Base-by-base conservation (phyloP, 2,888 invertebrate genomes). In the Andrena bucephala region DNA sequence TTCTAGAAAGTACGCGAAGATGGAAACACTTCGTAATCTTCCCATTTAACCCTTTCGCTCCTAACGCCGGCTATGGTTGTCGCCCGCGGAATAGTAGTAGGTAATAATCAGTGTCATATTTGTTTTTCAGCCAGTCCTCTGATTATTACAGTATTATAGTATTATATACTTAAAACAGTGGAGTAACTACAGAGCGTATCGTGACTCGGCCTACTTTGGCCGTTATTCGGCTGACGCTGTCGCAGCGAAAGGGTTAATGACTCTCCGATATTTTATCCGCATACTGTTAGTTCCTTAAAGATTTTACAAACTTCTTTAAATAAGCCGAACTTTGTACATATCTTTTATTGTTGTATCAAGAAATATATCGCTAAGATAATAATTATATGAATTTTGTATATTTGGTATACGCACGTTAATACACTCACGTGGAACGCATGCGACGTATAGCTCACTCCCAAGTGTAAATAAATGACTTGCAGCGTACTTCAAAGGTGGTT, bases 401-500 rank as follows among this genome's bases (percentile, higher is more conserved):
- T 84, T 70, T 82, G 42, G 68, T 52, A 82, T 60, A 59, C 59
- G 54, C 52, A 66, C 62, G 16, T 62, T 54, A 66, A 59, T 66
- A 57, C 24, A n/a, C 10, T 33, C 33, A 29, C 29, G 50, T 27
- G 33, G 42, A 29, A 42, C 50, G 33, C 27, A 54, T 33, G 68
- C 27, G 72, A 72, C n/a, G 20, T 63, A 65, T 75, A 71, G 74
- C 70, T 54, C 67, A 67, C 16, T 48, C 52, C 69, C 33, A 63
- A 65, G 63, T 77, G 75, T 83, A 76, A 85, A 83, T 82, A 66
- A 78, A 77, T 77, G 65, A 75, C 73, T 66, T 66, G 8, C 59
- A 80, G 68, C 63, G 68, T 82, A 82, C 66, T 80, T 84, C 60
- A 77, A 78, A 78, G 54, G 50, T 74, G 63, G 27, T 85, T 85